Conservation (phyloP, 2,888 invertebrate species). For the Tipula vernalis region DNA sequence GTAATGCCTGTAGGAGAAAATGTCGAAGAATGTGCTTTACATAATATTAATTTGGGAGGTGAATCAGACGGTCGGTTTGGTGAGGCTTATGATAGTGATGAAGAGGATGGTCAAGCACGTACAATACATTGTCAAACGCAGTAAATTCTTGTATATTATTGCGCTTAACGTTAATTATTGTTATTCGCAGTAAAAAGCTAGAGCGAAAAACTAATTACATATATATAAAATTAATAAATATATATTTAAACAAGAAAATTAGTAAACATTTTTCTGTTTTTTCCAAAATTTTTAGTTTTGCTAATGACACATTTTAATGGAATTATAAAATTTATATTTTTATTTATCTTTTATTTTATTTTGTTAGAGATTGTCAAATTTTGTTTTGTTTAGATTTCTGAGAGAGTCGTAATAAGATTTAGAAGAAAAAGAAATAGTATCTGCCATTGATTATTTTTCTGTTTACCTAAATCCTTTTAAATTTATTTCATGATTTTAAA, state of each 20-base stretch:
- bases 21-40: conserved; percentile 75
- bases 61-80: conserved; percentile 40
- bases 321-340: not conserved
- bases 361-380: not conserved
- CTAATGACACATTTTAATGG: not conserved
- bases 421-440: not conserved
- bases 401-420: not conserved
- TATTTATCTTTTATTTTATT: not conserved
- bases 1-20: conserved; percentile 64
- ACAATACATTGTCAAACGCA: conserved; percentile 70
- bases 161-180: not conserved
- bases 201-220: not conserved
- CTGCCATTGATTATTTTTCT: not conserved
- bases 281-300: not conserved
- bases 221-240: not conserved
- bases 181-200: not conserved
- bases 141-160: conserved; percentile 35
- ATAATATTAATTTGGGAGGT: conserved; percentile 56
- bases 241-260: not conserved
- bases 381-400: not conserved
- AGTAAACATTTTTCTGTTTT: not conserved
- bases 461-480: not conserved
- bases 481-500: not conserved
- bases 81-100: conserved; percentile 61
- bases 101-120: conserved; percentile 40